Evolutionary conservation across 2,888 invertebrate species (phyloP).

Genomic region (Diarsia brunnea): DNA sequence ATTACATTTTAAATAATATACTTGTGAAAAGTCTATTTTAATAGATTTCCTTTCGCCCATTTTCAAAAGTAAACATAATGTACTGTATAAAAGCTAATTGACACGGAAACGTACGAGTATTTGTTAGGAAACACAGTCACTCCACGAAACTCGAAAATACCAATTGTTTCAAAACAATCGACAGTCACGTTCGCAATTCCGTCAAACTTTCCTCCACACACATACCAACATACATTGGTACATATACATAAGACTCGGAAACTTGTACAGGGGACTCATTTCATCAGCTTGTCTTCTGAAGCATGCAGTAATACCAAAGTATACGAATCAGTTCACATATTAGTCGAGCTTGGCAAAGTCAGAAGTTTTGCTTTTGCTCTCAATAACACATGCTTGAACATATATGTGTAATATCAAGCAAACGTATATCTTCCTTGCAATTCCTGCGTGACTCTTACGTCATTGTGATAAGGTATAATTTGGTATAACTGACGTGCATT

Average conservation of each 20-base stretch:
- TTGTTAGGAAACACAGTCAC: background rate
- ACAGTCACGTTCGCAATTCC: slow-evolving; percentile 6
- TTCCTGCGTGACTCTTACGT: background rate
- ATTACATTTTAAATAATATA: background rate
- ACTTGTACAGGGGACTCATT: slow-evolving; percentile 38
- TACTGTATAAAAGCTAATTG: background rate
- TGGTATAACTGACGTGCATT: background rate
- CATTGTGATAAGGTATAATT: background rate
- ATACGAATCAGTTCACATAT: slow-evolving; percentile 53
- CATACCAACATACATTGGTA: slow-evolving; percentile 4
- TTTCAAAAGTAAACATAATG: background rate
- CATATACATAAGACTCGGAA: background rate
- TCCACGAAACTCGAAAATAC: background rate
- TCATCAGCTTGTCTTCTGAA: slow-evolving; percentile 47
- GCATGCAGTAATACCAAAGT: slow-evolving; percentile 52
- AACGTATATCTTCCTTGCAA: background rate
- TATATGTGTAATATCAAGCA: slow-evolving; percentile 8
- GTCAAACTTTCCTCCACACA: slow-evolving; percentile 10
- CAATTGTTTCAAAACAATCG: slow-evolving; percentile 29
- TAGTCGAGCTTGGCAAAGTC: slow-evolving; percentile 31
- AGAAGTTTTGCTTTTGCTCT: slow-evolving; percentile 50
- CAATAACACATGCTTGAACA: slow-evolving; percentile 42
- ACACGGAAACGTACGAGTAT: background rate
- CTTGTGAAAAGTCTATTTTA: background rate
- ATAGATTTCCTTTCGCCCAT: background rate